phyloP scores from a whole-genome alignment of 2,797 vertebrate species.

The Cryptoprocta ferox region DNA sequence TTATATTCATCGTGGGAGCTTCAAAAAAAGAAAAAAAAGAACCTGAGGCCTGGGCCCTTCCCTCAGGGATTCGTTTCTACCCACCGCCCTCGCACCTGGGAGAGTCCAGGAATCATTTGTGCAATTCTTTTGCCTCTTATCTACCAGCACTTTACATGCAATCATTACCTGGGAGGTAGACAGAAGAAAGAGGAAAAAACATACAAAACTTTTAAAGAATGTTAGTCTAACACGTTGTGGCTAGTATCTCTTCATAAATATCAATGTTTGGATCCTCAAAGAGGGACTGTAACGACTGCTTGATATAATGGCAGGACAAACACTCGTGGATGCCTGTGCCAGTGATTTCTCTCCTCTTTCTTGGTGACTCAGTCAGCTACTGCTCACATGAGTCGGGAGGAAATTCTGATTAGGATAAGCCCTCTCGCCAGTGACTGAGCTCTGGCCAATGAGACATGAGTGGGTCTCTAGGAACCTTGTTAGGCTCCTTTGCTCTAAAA shows the following conservation, averaged over 20 bases:
- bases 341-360: neutral
- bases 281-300: neutral
- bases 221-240: neutral
- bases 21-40: neutral
- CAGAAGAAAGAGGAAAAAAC: neutral
- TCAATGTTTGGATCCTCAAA: neutral
- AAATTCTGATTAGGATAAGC: neutral
- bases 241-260: neutral
- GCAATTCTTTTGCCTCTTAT: neutral
- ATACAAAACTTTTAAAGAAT: neutral
- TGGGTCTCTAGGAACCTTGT: neutral
- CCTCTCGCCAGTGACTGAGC: neutral
- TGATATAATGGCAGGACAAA: neutral
- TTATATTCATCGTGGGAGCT: neutral
- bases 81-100: neutral
- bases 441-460: neutral
- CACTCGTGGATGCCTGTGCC: accelerated
- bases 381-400: too few species aligned
- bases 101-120: neutral
- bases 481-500: neutral
- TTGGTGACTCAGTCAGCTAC: neutral
- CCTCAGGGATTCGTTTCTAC: neutral
- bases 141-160: neutral
- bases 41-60: neutral
- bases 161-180: neutral